phyloP scores from a whole-genome alignment of 2,797 vertebrate species.

The Craterocephalus amniculus region DNA sequence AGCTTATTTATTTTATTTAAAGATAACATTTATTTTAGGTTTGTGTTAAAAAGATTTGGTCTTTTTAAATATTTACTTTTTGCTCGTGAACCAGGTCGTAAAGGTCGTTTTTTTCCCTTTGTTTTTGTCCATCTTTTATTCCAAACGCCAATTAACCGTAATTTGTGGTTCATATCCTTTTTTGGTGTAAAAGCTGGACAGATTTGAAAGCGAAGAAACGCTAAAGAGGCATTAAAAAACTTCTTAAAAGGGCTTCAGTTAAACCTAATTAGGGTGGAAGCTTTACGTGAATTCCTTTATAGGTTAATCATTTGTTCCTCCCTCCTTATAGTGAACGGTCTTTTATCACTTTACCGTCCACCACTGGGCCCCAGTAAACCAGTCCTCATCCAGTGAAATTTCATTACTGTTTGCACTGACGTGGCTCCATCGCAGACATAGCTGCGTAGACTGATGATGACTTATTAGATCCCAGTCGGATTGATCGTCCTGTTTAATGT shows the following conservation, averaged over 20 bases:
- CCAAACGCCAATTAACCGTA: background rate
- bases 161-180: background rate
- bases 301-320: conserved; percentile 25
- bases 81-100: background rate
- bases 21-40: background rate
- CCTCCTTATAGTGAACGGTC: background rate
- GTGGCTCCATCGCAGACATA: background rate
- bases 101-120: conserved; percentile 3
- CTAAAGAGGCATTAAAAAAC: background rate
- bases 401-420: background rate
- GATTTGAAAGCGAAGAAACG: background rate
- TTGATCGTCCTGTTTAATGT: background rate
- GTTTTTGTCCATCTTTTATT: no score
- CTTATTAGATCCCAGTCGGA: background rate
- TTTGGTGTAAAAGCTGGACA: background rate
- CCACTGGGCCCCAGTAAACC: background rate
- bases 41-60: background rate
- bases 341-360: background rate
- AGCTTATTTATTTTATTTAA: background rate
- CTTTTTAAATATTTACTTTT: background rate
- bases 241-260: background rate
- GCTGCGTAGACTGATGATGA: no score
- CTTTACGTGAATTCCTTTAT: background rate
- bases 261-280: background rate
- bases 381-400: background rate